phyloP scores from a whole-genome alignment of 2,888 invertebrate species.

The Cybosia mesomella region DNA sequence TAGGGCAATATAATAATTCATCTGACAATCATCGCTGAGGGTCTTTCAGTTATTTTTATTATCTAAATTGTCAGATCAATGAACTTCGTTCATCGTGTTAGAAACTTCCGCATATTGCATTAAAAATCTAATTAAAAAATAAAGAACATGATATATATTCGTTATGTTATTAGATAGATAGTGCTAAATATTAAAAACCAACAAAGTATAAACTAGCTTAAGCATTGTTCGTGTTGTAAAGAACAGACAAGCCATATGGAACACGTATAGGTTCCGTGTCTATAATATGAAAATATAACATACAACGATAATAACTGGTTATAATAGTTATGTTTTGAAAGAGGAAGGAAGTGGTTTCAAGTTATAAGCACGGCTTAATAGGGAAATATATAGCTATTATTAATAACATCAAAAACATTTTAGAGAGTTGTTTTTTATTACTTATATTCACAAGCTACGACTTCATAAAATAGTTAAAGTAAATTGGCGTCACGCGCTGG shows the following conservation, averaged over 20 bases:
- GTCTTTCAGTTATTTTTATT: not conserved
- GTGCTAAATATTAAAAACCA: constrained; percentile 11
- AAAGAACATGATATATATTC: not conserved
- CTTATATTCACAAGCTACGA: not conserved
- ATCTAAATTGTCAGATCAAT: not conserved
- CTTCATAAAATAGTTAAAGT: not conserved
- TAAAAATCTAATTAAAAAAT: not conserved
- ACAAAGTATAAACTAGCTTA: not conserved
- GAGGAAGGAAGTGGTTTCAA: constrained; percentile 20
- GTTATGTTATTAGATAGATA: not conserved
- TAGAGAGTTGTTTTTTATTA: not conserved
- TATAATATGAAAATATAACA: not conserved
- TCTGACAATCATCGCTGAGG: not conserved
- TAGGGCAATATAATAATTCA: not conserved
- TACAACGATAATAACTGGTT: not conserved
- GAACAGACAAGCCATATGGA: constrained; percentile 2
- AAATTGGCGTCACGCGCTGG: constrained; percentile 1
- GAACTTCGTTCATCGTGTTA: constrained; percentile 11
- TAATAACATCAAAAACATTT: not conserved
- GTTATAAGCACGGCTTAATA: constrained; percentile 4
- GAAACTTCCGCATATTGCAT: not conserved
- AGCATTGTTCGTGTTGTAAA: not conserved
- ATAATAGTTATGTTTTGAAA: constrained; percentile 12
- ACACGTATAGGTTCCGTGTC: constrained; percentile 8
- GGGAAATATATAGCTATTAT: not conserved